Evolutionary conservation across 2,113 vertebrate genomes (phyloP), one percentile per base, ranked within the genome.

Genomic region (Nothoprocta perdicaria): DNA sequence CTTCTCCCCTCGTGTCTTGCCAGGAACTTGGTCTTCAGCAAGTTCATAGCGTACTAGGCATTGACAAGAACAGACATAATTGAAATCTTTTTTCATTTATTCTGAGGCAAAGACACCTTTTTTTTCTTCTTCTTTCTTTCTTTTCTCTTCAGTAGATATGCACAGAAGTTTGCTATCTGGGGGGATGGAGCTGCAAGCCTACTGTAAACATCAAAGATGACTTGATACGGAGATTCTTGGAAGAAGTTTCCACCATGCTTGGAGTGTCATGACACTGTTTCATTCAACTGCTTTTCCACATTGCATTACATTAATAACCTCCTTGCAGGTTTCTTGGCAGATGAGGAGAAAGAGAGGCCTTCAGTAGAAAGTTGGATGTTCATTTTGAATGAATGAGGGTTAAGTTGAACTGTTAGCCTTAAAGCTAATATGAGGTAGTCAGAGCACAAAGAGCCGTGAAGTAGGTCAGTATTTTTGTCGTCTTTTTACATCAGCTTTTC

Each of bases 251-350:
- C 61, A 60, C 89, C 89, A 82, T 95, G 50, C 78, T 94, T 95
- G 85, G 88, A 91, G 75, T 91, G 86, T 93, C 83, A 7, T 68
- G 88, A 86, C 80, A 88, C 77, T 78, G 57, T 75, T 94, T 94
- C 82, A 91, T 80, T 96, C 86, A 95, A 80, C 63, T 82, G 65
- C 74, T 92, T 95, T 93, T 93, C 90, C 73, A 82, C 84, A 84
- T 91, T 93, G 66, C 71, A 38, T 93, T 95, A 76, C 82, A 88
- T 95, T 95, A 93, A 95, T 94, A 92, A 92, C 89, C 62, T 81
- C 85, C 78, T 95, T 96, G 80, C 88, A 93, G 92, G 80, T 93
- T 95, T 97, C 92, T 95, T 95, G 90, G 88, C 90, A 89, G 63
- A 93, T 92, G 82, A 96, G 82, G 88, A 90, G 84, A 93, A 94